These are phyloP conservation scores for Drosophila gaucha DNA, from an alignment of 2,888 invertebrate species.

Conservation along the genomic window DNA sequence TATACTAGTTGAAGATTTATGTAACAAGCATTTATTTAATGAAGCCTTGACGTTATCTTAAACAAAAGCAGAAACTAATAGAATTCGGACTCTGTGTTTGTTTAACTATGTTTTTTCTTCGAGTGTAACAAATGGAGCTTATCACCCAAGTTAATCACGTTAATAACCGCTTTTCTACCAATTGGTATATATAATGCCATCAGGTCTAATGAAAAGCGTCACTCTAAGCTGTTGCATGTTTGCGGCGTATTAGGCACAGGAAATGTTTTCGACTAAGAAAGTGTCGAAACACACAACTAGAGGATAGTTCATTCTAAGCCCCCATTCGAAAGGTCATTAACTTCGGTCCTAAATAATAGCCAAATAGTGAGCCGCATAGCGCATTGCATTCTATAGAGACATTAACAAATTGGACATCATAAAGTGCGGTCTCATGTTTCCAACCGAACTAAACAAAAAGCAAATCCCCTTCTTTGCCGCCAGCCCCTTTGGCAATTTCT, in stretches of 20 bases:
- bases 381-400: constrained; percentile 59
- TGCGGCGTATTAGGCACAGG: constrained; percentile 57
- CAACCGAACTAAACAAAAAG: constrained; percentile 29
- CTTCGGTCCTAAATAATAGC: constrained; percentile 17
- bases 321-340: constrained; percentile 45
- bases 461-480: constrained; percentile 1
- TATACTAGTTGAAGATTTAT: too few species aligned
- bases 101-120: not conserved
- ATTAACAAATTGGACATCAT: constrained; percentile 58
- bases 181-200: constrained; percentile 30
- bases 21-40: not conserved
- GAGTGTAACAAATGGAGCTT: constrained; percentile 41
- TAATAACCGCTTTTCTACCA: constrained; percentile 42
- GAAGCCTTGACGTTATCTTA: too few species aligned
- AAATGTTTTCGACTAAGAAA: constrained; percentile 62
- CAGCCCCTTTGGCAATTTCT: constrained; percentile 34
- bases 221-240: constrained; percentile 60
- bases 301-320: constrained; percentile 33
- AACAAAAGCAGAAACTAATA: not conserved
- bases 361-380: constrained; percentile 30
- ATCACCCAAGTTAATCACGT: constrained; percentile 59
- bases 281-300: constrained; percentile 47
- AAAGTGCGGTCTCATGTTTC: constrained; percentile 70
- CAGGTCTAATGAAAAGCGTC: constrained; percentile 34
- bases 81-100: not conserved